Evolutionary conservation across 2,888 invertebrate genomes (phyloP).

Genomic region (Antitype chi): DNA sequence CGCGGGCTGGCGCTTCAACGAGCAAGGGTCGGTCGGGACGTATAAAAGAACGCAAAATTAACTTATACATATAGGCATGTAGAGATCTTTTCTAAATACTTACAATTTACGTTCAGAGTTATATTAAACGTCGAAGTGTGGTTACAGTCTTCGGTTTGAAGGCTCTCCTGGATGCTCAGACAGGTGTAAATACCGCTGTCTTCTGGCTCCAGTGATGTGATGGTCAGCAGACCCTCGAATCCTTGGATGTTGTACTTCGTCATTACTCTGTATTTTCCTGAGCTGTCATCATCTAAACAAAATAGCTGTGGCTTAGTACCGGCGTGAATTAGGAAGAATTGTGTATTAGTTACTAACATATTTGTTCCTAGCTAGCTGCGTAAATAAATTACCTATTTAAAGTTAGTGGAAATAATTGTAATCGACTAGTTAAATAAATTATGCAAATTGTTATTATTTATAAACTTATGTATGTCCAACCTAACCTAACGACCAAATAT

Average conservation of each 20-base stretch:
- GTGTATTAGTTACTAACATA: neutral
- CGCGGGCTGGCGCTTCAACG: no score
- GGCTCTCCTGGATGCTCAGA: slow-evolving; percentile 75
- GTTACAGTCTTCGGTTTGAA: slow-evolving; percentile 70
- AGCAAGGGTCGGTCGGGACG: no score
- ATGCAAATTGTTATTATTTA: neutral
- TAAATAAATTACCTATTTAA: neutral
- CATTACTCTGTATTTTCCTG: slow-evolving; percentile 79
- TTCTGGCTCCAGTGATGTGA: slow-evolving; percentile 75
- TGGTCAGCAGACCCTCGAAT: slow-evolving; percentile 81
- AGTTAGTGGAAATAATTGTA: no score
- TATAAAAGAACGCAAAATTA: neutral
- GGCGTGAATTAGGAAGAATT: neutral
- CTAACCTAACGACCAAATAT: no score
- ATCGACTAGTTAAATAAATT: neutral
- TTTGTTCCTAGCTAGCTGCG: neutral
- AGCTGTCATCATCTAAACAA: slow-evolving; percentile 71
- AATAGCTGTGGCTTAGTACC: neutral
- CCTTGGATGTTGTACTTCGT: slow-evolving; percentile 82
- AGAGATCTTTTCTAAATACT: slow-evolving; percentile 62
- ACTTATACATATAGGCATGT: no score
- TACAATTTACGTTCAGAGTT: slow-evolving; percentile 81
- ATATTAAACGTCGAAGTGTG: slow-evolving; percentile 73
- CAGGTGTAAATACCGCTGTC: slow-evolving; percentile 82
- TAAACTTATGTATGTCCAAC: neutral